Percentiles rank a stretch among this genome's conserved stretches.
These are phyloP conservation scores for Thaumetopoea pityocampa DNA, from an alignment of 1,140 invertebrate species.

Conservation along the genomic window DNA sequence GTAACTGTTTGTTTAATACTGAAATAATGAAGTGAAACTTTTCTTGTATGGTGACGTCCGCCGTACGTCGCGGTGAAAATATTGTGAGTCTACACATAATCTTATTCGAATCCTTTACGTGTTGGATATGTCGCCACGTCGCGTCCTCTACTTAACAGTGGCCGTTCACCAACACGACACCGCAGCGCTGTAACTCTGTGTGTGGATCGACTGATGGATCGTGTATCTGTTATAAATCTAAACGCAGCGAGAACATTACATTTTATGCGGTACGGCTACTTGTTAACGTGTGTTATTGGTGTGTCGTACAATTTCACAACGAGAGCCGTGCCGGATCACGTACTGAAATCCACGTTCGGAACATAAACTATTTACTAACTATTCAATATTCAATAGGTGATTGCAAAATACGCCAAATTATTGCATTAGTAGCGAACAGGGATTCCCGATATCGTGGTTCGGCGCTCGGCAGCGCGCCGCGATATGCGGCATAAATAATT, in stretches of 20 bases:
- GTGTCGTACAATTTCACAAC: conserved; percentile 67
- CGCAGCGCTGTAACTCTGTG: conserved; percentile 9
- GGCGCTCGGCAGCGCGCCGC: conserved; percentile 59
- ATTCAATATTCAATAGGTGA: conserved; percentile 74
- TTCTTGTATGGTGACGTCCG: conserved; percentile 1
- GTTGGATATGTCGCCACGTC: too few relatives aligned
- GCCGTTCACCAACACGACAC: too few relatives aligned
- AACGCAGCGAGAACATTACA: conserved; percentile 58
- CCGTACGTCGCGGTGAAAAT: background rate
- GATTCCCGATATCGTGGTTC: conserved; percentile 75
- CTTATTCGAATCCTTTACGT: too few relatives aligned
- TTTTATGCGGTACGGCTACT: conserved; percentile 59
- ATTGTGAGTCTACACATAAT: background rate
- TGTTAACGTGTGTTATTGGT: conserved; percentile 61
- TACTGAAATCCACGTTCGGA: conserved; percentile 69
- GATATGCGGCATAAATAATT: conserved; percentile 75
- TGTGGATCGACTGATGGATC: conserved; percentile 38
- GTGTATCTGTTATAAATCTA: conserved; percentile 54
- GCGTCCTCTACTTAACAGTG: too few relatives aligned
- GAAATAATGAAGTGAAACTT: conserved; percentile 21
- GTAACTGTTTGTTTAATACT: conserved; percentile 27
- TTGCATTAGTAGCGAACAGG: conserved; percentile 73
- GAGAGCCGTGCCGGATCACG: conserved; percentile 60
- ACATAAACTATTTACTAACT: conserved; percentile 74
- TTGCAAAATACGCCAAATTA: conserved; percentile 76